Base-by-base conservation (phyloP, 2,797 vertebrate genomes). In the Leptoclinus maculatus region DNA sequence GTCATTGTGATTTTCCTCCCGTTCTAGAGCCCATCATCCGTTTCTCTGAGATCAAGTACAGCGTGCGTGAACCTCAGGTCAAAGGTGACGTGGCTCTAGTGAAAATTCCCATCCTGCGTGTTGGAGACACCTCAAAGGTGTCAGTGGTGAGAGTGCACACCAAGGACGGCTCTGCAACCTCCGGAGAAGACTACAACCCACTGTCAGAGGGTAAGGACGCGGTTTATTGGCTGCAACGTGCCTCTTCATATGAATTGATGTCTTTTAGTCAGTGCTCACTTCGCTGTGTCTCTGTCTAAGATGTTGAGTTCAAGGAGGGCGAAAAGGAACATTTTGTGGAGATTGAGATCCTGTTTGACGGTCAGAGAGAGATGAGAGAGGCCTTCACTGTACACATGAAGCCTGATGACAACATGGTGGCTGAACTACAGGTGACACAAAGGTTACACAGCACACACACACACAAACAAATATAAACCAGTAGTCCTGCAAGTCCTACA, bases 361-460 rank as follows among this genome's bases (percentile, higher is more conserved):
- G 97, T 6, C 76, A 96, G 85, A 91, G 96, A 85, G 97, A 97
- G 94, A 96, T 97, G 94, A 95, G 96, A 74, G 96, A 97, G 92
- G 94, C 95, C 65, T 96, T 97, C 90, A 96, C 92, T 2, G 91
- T 97, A 9, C 96, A 96, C 90, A 93, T 97, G 95, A 97, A 97
- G 90, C 95, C 96, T 13, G 97, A 97, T 56, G 96, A 97, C 90
- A 96, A 97, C 91, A 96, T 96, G 96, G 95, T 96, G 85, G 96
- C 97, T 25, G 96, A 97, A 90, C 94, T 94, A 86, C 95, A 96
- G 96, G 97, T 97, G 93, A 93, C 85, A 60, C 39, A 45, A 66
- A 57, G 29, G 51, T 49, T 47, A 39, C 60, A 21, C 43, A 14
- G 49, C 73, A 66, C 77, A 79, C 45, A 78, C 32, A 16, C 69